These are phyloP conservation scores for Reticulitermes lucifugus DNA, from an alignment of 2,888 invertebrate genomes.

Conservation along the genomic window DNA sequence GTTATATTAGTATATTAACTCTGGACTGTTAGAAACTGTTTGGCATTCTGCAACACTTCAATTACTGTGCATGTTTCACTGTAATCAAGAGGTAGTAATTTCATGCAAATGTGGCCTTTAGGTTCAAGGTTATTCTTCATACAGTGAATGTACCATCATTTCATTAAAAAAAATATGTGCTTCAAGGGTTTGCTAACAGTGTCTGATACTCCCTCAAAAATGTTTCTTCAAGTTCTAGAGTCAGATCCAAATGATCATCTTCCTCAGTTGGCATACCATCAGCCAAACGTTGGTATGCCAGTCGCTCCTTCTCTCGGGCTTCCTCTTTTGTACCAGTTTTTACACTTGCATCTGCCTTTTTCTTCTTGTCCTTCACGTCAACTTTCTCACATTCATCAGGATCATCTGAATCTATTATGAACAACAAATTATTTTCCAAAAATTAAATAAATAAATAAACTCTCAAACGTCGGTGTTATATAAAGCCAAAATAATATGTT, in stretches of 20 bases:
- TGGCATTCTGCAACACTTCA: background rate
- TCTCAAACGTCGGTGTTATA: no score
- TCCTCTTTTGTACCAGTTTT: background rate
- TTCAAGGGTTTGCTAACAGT: constrained; percentile 38
- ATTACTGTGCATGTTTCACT: background rate
- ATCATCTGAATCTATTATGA: constrained; percentile 8
- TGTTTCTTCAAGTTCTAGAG: constrained; percentile 75
- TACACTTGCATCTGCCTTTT: background rate
- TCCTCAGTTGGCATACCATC: constrained; percentile 70
- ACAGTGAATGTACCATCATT: background rate
- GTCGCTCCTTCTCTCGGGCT: constrained; percentile 62
- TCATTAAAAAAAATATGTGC: background rate
- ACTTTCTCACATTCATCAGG: background rate
- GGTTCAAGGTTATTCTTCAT: background rate
- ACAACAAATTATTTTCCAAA: background rate
- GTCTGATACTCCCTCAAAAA: constrained; percentile 74
- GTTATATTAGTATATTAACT: background rate
- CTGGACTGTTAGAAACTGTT: background rate
- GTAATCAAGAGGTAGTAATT: background rate
- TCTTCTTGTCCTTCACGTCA: background rate
- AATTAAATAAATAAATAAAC: background rate
- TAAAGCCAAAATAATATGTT: no score
- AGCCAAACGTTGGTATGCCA: constrained; percentile 72
- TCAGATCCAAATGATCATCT: constrained; percentile 80
- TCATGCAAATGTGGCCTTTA: background rate